Conservation (phyloP, 2,888 invertebrate genomes). For the Cephus spinipes region DNA sequence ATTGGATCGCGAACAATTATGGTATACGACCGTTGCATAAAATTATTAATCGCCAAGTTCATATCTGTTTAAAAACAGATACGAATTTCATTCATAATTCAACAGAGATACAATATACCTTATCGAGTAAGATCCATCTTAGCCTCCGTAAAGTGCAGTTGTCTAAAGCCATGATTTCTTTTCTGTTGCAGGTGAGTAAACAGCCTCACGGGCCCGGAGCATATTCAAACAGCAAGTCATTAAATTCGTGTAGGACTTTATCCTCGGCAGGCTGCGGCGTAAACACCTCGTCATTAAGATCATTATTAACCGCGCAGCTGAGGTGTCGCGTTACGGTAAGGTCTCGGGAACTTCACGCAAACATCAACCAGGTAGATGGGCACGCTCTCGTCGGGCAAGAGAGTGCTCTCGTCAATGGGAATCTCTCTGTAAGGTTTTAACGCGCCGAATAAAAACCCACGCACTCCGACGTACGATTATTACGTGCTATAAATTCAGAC, state of each 20-base stretch:
- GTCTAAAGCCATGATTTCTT: conserved; percentile 36
- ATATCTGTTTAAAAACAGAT: not conserved
- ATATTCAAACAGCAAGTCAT: conserved; percentile 42
- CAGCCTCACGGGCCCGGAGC: conserved; percentile 29
- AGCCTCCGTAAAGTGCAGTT: conserved; percentile 3
- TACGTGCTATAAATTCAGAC: not conserved
- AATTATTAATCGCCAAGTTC: too few relatives aligned
- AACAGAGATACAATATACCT: not conserved
- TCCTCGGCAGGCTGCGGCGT: conserved; percentile 11
- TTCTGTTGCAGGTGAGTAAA: conserved; percentile 52
- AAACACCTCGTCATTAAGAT: conserved; percentile 42
- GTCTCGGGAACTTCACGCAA: not conserved
- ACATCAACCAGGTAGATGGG: not conserved
- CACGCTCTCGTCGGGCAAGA: not conserved
- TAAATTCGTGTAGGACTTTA: conserved; percentile 33
- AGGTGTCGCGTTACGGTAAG: not conserved
- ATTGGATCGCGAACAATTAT: too few relatives aligned
- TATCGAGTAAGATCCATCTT: not conserved
- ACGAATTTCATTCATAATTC: not conserved
- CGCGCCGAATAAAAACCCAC: not conserved
- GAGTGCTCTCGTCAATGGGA: not conserved
- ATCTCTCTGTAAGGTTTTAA: not conserved
- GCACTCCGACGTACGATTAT: not conserved
- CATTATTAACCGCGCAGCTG: conserved; percentile 37
- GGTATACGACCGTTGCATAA: too few relatives aligned